Base-by-base conservation (phyloP, 1,140 invertebrate species). In the Camponotus floridanus region DNA sequence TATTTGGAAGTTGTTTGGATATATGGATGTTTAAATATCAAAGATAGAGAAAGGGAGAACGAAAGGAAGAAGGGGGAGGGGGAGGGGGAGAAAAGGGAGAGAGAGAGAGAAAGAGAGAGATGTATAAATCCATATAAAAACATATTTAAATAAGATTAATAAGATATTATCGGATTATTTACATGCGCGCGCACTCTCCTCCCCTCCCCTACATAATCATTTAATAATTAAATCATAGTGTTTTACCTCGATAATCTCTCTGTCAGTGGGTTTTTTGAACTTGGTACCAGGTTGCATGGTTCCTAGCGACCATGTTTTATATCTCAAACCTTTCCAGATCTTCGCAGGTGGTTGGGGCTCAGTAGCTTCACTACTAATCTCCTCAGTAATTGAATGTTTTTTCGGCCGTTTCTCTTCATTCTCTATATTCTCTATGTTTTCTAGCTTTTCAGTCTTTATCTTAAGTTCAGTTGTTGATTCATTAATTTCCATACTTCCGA, bases 241-340 rank as follows among this genome's bases (percentile, higher is more conserved):
- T 39, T n/a, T 80, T 94, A 96, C 96, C 93, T 98, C 98, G 65
- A 97, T 98, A 61, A 98, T 96, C 94, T 98, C 98, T 91, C 97
- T 97, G 86, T 98, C 97, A 0, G 97, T 97, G 0, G 97, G 96
- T 88, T 97, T 97, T 92, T 98, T 98, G 91, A 97, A 97, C 92
- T 97, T 97, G 3, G 95, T 96, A 0, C 96, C 93, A 18, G 97
- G 96, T 74, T 96, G 96, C 59, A 97, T 95, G 51, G 96, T 95
- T 18, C 96, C 96, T 4, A 96, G 94, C 1, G 95, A 96, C 97
- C 97, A 98, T 39, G 95, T 95, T 92, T 97, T 97, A 92, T 98
- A 99, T 67, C 96, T 95, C 0, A 97, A 93, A 11, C 97, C 97
- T 91, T 97, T 96, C 95, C 96, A 98, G 86, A 97, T 96, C 93